Evolutionary conservation across 2,113 vertebrate genomes (phyloP), one percentile per base, ranked within the genome.

Genomic region (Mionectes macconnelli): DNA sequence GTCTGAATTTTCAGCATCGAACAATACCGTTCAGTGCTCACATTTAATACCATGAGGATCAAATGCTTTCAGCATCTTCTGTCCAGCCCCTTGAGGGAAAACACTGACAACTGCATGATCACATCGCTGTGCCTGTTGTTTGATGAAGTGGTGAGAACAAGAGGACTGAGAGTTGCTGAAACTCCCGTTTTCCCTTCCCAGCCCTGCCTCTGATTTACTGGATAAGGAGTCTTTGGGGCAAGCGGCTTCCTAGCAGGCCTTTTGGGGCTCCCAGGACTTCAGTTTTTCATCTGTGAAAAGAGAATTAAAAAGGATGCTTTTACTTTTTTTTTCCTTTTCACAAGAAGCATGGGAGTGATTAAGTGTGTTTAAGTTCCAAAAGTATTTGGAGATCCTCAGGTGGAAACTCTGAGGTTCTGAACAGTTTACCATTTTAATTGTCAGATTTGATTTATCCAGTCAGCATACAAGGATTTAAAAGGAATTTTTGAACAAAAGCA

Each of bases 51-150:
- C 72, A 84, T 82, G 96, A 84, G 84, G 86, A 92, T 93, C 86
- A 94, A 90, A 95, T 94, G 83, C 88, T 94, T 95, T 96, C 93
- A 93, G 90, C 94, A 82, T 96, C 96, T 87, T 96, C 94, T 92
- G 93, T 68, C 89, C 94, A 78, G 83, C 85, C 86, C 77, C 92
- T 92, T 90, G 53, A 95, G 95, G 88, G 81, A 84, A 78, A 93
- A 87, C 88, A 75, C 86, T 89, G 88, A 93, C 92, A 93, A 84
- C 94, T 81, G 76, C 45, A 50, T 68, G 94, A 92, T 96, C 96
- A 50, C 92, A 92, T 93, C 4, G 22, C 89, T 84, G 69, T 75
- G 90, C 77, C 74, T 90, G 78, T 79, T 87, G 40, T 81, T 70
- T 96, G 92, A 95, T 95, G 90, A 93, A 94, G 95, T 96, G 93